These are phyloP conservation scores for Mesocricetus auratus DNA, from an alignment of 2,113 vertebrate species.

Conservation along the genomic window DNA sequence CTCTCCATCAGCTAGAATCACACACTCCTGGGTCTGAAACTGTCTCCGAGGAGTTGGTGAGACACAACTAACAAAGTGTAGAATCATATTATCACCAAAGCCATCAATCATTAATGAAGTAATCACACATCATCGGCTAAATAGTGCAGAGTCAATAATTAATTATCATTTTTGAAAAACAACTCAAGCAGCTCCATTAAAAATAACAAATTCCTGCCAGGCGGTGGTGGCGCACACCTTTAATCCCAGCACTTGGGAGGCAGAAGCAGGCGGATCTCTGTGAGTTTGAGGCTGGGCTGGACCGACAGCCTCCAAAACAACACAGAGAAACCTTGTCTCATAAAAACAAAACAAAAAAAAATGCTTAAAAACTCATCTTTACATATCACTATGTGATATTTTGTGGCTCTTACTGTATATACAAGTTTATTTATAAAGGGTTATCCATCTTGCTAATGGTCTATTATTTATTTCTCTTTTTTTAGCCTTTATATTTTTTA, in stretches of 20 bases:
- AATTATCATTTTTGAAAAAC: neutral
- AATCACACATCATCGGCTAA: no score
- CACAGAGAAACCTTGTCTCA: no score
- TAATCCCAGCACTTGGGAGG: no score
- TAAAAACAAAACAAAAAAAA: neutral
- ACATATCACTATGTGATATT: conserved; percentile 97
- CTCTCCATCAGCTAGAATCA: neutral
- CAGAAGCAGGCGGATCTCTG: no score
- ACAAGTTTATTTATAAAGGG: conserved; percentile 94
- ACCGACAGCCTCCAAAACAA: no score
- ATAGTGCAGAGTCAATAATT: neutral
- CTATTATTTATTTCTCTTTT: conserved; percentile 95
- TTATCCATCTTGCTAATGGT: conserved; percentile 93
- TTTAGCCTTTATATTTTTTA: conserved; percentile 92
- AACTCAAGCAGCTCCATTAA: neutral
- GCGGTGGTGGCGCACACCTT: no score
- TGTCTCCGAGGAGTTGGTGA: neutral
- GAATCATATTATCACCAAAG: neutral
- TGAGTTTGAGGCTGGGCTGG: no score
- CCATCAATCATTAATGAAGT: neutral
- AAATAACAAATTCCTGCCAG: neutral
- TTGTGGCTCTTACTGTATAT: conserved; percentile 96
- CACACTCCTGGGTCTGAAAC: neutral
- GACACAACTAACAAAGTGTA: neutral
- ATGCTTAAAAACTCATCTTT: conserved; percentile 87